phyloP scores from a whole-genome alignment of 1,140 invertebrate species.

The Drosophila melanica region DNA sequence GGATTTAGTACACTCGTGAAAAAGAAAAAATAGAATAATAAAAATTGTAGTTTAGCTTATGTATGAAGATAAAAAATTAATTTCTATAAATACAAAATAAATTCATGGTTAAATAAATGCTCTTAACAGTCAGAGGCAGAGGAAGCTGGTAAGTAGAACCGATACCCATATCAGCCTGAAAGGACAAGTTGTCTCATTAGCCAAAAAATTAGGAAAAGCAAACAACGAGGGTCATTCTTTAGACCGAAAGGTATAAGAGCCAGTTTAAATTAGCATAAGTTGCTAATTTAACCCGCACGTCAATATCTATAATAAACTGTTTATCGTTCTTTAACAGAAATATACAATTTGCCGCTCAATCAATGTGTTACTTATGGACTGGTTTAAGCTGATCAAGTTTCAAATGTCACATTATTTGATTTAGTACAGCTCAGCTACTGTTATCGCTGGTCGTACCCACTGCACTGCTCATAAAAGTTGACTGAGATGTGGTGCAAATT shows the following conservation, averaged over 20 bases:
- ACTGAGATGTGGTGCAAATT: conserved; percentile 46
- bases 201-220: not conserved
- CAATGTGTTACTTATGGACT: conserved; percentile 1
- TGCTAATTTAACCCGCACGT: too few species aligned
- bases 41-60: too few species aligned
- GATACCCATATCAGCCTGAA: conserved; percentile 13
- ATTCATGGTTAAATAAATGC: too few species aligned
- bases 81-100: too few species aligned
- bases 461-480: conserved; percentile 4
- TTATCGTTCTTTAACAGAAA: not conserved
- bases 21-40: too few species aligned
- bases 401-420: conserved; percentile 13
- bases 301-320: too few species aligned
- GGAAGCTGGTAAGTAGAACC: not conserved
- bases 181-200: conserved; percentile 1
- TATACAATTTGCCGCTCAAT: conserved; percentile 1
- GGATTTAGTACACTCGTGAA: not conserved
- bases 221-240: not conserved
- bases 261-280: too few species aligned
- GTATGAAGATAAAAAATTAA: too few species aligned
- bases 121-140: too few species aligned
- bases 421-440: not conserved
- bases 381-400: conserved; percentile 8
- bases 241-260: too few species aligned
- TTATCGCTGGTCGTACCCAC: not conserved